These are phyloP conservation scores for Botia almorhae DNA, from an alignment of 2,797 vertebrate genomes.

Conservation along the genomic window DNA sequence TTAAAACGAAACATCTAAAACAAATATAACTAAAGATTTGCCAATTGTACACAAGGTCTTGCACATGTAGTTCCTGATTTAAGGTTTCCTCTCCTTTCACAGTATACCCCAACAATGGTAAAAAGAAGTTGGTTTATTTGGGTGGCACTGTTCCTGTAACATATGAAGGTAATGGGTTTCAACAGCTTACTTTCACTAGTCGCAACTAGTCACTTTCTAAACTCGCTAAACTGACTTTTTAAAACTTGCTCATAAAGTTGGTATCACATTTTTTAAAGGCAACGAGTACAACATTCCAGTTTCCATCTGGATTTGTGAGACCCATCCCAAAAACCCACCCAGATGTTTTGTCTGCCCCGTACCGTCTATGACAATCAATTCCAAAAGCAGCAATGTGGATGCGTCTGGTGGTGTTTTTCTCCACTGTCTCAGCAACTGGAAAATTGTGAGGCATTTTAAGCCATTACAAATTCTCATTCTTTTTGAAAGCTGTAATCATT, in stretches of 20 bases:
- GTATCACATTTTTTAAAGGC: slow-evolving; percentile 59
- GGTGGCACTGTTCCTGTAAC: slow-evolving; percentile 73
- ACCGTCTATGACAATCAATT: slow-evolving; percentile 74
- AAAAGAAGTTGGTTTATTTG: slow-evolving; percentile 73
- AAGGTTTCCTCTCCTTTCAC: slow-evolving; percentile 15
- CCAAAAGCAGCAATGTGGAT: slow-evolving; percentile 71
- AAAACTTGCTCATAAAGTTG: not conserved
- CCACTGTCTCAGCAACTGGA: slow-evolving; percentile 71
- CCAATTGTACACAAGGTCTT: not conserved
- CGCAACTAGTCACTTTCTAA: not conserved
- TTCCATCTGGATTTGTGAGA: slow-evolving; percentile 79
- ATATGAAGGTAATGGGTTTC: slow-evolving; percentile 67
- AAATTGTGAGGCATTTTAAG: slow-evolving; percentile 61
- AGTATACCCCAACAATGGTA: slow-evolving; percentile 74
- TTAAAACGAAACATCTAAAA: too few relatives aligned
- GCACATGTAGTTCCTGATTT: not conserved
- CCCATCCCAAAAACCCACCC: slow-evolving; percentile 72
- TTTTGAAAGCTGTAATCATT: not conserved
- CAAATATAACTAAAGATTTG: not conserved
- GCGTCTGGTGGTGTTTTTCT: slow-evolving; percentile 66
- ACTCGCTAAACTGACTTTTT: not conserved
- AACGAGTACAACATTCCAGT: slow-evolving; percentile 76
- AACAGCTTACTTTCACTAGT: not conserved
- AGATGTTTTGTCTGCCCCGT: slow-evolving; percentile 75
- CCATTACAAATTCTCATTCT: too few relatives aligned